These are phyloP conservation scores for Pelecanus crispus DNA, from an alignment of 2,113 vertebrate species.

Conservation along the genomic window DNA sequence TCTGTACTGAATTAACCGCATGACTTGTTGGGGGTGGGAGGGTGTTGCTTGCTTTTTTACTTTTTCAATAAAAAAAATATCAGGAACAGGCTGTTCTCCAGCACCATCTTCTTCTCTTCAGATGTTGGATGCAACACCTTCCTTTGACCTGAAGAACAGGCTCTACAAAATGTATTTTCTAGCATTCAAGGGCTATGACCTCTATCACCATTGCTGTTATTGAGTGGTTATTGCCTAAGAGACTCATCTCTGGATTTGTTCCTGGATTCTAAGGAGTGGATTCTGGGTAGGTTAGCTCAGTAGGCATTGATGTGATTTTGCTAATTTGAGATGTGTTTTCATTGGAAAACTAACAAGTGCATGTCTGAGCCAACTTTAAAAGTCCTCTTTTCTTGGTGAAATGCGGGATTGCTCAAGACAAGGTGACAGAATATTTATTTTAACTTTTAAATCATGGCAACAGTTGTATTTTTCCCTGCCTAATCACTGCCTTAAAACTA, in stretches of 20 bases:
- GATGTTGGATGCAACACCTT: not conserved
- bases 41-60: not conserved
- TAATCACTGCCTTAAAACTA: not conserved
- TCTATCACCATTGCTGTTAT: not conserved
- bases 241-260: not conserved
- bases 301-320: not conserved
- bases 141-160: not conserved
- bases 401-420: not conserved
- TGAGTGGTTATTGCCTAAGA: not conserved
- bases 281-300: not conserved
- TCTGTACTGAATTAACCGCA: not conserved
- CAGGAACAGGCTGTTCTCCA: not conserved
- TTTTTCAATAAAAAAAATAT: not conserved
- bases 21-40: not conserved
- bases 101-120: not conserved
- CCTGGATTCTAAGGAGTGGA: not conserved
- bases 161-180: not conserved
- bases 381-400: not conserved
- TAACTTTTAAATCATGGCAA: not conserved
- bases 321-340: not conserved
- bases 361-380: not conserved
- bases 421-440: conserved; percentile 29
- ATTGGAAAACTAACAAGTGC: not conserved
- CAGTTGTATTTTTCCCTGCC: not conserved
- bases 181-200: not conserved